These are phyloP conservation scores for Eufriesea mexicana DNA, from an alignment of 1,140 invertebrate genomes.

Conservation along the genomic window DNA sequence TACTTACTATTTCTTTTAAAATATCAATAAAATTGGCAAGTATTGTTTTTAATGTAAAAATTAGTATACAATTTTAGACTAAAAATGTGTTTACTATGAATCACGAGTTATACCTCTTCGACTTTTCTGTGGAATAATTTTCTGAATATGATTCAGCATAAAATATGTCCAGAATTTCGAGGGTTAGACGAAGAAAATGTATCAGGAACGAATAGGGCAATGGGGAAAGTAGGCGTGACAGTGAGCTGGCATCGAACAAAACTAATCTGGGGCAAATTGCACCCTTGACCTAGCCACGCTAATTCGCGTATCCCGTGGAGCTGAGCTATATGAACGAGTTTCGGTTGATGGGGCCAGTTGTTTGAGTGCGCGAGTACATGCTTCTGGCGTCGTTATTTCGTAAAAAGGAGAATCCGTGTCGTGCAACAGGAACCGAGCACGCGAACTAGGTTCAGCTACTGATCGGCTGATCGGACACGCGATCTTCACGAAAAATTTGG, in stretches of 20 bases:
- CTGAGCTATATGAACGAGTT: slow-evolving; percentile 53
- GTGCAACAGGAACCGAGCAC: slow-evolving; percentile 62
- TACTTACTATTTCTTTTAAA: no score
- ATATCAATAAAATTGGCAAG: no score
- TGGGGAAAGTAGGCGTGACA: neutral
- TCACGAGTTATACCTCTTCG: no score
- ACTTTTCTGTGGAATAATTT: no score
- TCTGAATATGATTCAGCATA: no score
- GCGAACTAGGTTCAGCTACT: slow-evolving; percentile 48
- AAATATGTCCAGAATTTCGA: neutral
- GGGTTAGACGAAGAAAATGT: neutral
- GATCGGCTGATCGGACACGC: slow-evolving; percentile 41
- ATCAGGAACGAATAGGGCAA: neutral
- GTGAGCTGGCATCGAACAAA: slow-evolving; percentile 50
- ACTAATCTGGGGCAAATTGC: slow-evolving; percentile 68
- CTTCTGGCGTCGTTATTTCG: slow-evolving; percentile 46
- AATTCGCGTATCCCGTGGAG: slow-evolving; percentile 40
- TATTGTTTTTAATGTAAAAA: no score
- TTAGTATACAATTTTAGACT: no score
- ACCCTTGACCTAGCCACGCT: slow-evolving; percentile 74
- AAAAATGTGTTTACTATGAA: no score
- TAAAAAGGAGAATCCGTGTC: slow-evolving; percentile 59
- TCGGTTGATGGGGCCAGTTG: slow-evolving; percentile 55
- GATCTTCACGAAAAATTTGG: slow-evolving; percentile 46
- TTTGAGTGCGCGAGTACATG: slow-evolving; percentile 43